These are phyloP conservation scores for Piezodorus guildinii DNA, from an alignment of 1,140 invertebrate species.

Conservation along the genomic window DNA sequence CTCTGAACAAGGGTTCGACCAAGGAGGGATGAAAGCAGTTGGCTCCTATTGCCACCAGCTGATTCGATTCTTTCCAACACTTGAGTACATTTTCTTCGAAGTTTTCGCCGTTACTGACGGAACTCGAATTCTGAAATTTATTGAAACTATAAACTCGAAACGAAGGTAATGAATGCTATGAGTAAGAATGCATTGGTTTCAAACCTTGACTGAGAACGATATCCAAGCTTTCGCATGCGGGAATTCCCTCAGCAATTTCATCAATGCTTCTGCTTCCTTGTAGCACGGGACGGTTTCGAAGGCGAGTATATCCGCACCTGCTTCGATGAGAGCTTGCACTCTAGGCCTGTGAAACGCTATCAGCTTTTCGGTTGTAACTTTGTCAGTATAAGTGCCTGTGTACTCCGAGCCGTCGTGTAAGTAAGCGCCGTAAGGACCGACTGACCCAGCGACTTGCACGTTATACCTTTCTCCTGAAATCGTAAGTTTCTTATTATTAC, in stretches of 20 bases:
- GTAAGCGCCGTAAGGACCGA: slow-evolving; percentile 81
- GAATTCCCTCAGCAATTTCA: slow-evolving; percentile 61
- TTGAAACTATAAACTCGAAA: too few species aligned
- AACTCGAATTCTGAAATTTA: slow-evolving; percentile 43
- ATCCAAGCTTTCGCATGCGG: slow-evolving; percentile 64
- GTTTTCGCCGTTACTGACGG: slow-evolving; percentile 59
- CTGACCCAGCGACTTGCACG: slow-evolving; percentile 56
- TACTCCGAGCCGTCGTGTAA: slow-evolving; percentile 84
- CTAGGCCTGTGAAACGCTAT: slow-evolving; percentile 69
- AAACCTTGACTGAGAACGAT: slow-evolving; percentile 65
- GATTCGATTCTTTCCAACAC: slow-evolving; percentile 49
- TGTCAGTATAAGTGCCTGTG: slow-evolving; percentile 64
- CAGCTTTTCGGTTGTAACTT: slow-evolving; percentile 50
- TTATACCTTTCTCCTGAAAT: not conserved
- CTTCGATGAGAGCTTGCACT: slow-evolving; percentile 60
- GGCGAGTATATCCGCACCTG: slow-evolving; percentile 68
- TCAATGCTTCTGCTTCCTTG: slow-evolving; percentile 68
- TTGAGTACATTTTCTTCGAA: slow-evolving; percentile 48
- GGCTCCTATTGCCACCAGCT: slow-evolving; percentile 67
- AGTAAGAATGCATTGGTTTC: slow-evolving; percentile 19
- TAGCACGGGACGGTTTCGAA: slow-evolving; percentile 80
- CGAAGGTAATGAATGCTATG: not conserved
- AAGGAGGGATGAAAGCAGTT: slow-evolving; percentile 66
- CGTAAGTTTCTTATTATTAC: not conserved
- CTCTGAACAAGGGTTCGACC: slow-evolving; percentile 44